Evolutionary conservation across 2,888 invertebrate species (phyloP), one percentile per base, ranked within the genome.

Genomic region (Leptopilina myrica): DNA sequence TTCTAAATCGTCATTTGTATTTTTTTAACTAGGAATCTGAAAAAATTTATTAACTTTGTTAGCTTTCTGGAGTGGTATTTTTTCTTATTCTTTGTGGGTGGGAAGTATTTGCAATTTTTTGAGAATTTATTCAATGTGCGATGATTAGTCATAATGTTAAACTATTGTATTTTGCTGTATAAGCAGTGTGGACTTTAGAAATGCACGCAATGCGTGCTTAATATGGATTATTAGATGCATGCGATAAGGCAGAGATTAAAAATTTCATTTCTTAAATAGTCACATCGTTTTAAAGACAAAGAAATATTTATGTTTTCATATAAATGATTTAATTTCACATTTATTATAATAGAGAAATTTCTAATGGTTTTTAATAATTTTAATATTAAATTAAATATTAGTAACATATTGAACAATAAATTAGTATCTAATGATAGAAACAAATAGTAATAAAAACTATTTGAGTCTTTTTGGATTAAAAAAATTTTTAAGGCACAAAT

Each of bases 121-220:
- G 8, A 43, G 43, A 43, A 43, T 73, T 73, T 73, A 73, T 73
- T 73, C 73, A 53, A 53, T 20, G 73, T 26, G 53, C 33, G 73
- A 56, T 53, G 20, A 56, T 73, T 73, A 33, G 53, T 73, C 33
- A 53, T 26, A 33, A 56, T 40, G 33, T 12, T 73, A 33, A 56
- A 40, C n/a, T 73, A 9, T n/a, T 73, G 56, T 73, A 73, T 53
- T 69, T 26, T 56, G 56, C 56, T 20, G 49, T 12, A 43, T 7
- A 49, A 12, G 49, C 49, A 49, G 12, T 11, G 12, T 20, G 40
- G 40, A 33, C 33, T 73, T 73, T 26, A 73, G 9, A n/a, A 73
- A 73, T 73, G 33, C 8, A 26, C 20, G 53, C 2, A 69, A 69
- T n/a, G 53, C 53, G 69, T 69, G 69, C 69, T 69, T 69, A 69